Base-by-base conservation (phyloP, 2,113 vertebrate species). In the Diglossa brunneiventris region DNA sequence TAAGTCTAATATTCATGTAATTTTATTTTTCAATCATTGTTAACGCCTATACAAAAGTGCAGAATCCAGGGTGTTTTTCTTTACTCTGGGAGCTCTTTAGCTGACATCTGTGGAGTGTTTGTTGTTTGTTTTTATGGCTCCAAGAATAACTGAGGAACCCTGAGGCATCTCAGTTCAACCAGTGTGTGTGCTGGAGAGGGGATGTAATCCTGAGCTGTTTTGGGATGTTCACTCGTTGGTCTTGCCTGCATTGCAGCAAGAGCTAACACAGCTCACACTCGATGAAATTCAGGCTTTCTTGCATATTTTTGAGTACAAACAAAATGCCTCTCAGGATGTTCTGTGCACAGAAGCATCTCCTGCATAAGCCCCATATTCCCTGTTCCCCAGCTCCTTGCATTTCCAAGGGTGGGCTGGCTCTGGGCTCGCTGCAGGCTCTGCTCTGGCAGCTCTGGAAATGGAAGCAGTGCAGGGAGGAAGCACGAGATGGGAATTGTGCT, bases 241-340 rank as follows among this genome's bases (percentile, higher is more conserved):
- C 46, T 49, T 3, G 72, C 58, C 95, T 95, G 85, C 93, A 86
- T 82, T 97, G 95, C 94, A 97, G 95, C 69, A 85, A 50, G 75
- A 88, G 27, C 30, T 35, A 37, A 37, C 0, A 0, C 69, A 73
- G 91, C 81, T 92, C 50, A 41, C 73, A 1, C 68, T 52, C 11
- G 31, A 24, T 70, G 52, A 72, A 81, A 63, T 84, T 13, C 22
- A 68, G 80, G 44, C 52, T 83, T 77, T 74, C 69, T 61, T 39
- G 8, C 44, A 0, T 30, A 8, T 64, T 90, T 93, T 42, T 70
- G 80, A 44, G 86, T 20, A n/a, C 3, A 41, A 50, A 17, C 62
- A n/a, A 42, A 63, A 47, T 11, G 26, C 62, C 42, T 86, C 42
- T 74, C 10, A 6, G 70, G 70, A 55, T 11, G 21, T 67, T 66